Evolutionary conservation across 2,797 vertebrate genomes (phyloP), one percentile per base, ranked within the genome.

Genomic region (Pipistrellus pygmaeus): DNA sequence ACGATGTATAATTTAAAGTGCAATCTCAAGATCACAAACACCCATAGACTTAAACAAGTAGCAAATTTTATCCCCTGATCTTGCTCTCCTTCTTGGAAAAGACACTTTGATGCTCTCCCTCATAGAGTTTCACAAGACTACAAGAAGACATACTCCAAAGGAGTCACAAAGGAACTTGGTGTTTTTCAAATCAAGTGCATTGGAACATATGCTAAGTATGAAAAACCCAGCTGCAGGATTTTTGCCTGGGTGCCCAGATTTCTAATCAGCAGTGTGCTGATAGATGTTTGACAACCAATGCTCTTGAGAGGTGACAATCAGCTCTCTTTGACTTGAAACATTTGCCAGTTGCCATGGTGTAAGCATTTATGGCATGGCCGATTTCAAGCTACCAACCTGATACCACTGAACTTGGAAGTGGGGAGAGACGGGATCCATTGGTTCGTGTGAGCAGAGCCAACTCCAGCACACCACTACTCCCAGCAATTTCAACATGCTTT

Each of bases 1-100:
- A 98, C 97, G 97, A 97, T 92, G 96, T 95, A 94, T 0, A 68
- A 97, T 97, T 98, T 97, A 96, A 97, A 97, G 97, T 90, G 96
- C 86, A 93, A 87, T 96, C 57, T 3, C 92, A 91, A 73, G 86
- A 93, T 93, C 96, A 87, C 96, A 97, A 96, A 97, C 69, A 96
- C 95, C 68, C 95, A 93, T 92, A 94, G 93, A 38, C 81, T 97
- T 96, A 97, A 96, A 96, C 93, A 95, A 95, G 80, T 80, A 91
- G 77, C 95, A 95, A 76, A 94, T 96, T 97, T 96, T 95, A 92
- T 80, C 93, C 69, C 53, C 60, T 85, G 80, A 64, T 41, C 64
- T 97, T 46, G 35, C 14, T 90, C 41, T 86, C 20, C 21, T 60
- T 81, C 57, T 88, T 64, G 27, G 48, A 95, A 80, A 95, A 88